Evolutionary conservation across 2,113 vertebrate genomes (phyloP), one percentile per base, ranked within the genome.

Genomic region (Prionailurus bengalensis): DNA sequence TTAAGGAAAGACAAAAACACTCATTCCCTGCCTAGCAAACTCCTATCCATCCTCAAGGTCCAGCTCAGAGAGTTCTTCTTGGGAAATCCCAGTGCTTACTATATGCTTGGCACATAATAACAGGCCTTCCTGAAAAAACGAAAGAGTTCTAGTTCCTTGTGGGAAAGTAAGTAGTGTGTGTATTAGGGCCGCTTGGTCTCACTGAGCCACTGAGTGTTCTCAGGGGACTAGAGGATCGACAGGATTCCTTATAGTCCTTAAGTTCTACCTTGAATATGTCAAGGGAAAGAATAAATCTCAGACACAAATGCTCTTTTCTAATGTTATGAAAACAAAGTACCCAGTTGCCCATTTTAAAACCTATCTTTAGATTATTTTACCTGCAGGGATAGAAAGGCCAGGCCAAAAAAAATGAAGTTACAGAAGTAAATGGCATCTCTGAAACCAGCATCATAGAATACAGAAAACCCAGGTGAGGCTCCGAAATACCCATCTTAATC

Each of bases 331-430:
- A 93, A 85, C n/a, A 87, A 88, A 95, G 74, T 65, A 76, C 70
- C 63, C 3, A 51, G 65, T 79, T 93, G 93, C 91, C 71, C 33
- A 51, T 87, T 89, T 91, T 45, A 90, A 89, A 95, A 91, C 2
- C 66, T 48, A 84, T 63, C 74, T n/a, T 94, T 33, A 23, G 70
- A 85, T 95, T 71, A 11, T 92, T 96, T 86, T 91, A 86, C 70
- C 86, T 80, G 7, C 0, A 33, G 53, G 73, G 29, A 90, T 9
- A 66, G n/a, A 95, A 96, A 97, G 55, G 21, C 45, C 79, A 95
- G 45, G 36, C 92, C 42, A 42, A 79, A 79, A 87, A 66, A 31
- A 39, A 23, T 45, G 29, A 85, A 70, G 73, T 95, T 89, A 45
- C 39, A 66, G 55, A 92, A 73, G 36, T 16, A n/a, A 51, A 48